phyloP scores from a whole-genome alignment of 2,113 vertebrate species.

The Cichladusa arquata region DNA sequence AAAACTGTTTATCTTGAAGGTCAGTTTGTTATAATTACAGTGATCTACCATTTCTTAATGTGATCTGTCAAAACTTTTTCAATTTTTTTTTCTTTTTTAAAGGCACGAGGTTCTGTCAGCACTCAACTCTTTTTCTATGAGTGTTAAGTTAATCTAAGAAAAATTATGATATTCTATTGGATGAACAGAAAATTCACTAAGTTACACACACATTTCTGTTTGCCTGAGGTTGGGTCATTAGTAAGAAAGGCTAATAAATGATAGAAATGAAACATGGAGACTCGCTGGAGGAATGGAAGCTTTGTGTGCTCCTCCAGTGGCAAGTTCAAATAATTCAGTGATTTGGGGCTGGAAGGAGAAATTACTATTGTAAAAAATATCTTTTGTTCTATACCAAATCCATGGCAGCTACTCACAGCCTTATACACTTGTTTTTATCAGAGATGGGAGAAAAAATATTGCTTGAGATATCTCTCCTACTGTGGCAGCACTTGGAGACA shows the following conservation, averaged over 20 bases:
- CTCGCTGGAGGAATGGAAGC: not conserved
- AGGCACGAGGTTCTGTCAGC: not conserved
- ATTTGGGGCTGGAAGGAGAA: not conserved
- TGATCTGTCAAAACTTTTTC: slow-evolving; percentile 38
- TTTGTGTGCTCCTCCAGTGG: not conserved
- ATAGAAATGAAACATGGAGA: not conserved
- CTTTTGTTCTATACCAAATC: not conserved
- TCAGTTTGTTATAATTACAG: slow-evolving; percentile 46
- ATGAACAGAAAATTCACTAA: not conserved
- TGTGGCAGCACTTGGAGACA: not conserved
- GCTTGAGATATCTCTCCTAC: not conserved
- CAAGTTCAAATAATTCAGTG: not conserved
- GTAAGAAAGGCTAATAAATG: not conserved
- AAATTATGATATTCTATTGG: not conserved
- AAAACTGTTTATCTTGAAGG: slow-evolving; percentile 62
- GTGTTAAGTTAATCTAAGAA: not conserved
- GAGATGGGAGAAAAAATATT: not conserved
- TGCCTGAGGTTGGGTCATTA: not conserved
- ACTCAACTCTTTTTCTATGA: not conserved
- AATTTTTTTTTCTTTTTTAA: not conserved
- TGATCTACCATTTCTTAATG: slow-evolving; percentile 48
- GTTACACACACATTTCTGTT: not conserved
- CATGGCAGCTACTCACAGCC: not conserved
- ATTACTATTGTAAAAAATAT: not conserved
- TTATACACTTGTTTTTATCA: not conserved